A percentile compares a stretch with the other conserved stretches of the same genome.
phyloP scores from a whole-genome alignment of 2,113 vertebrate species.

The Apus apus region DNA sequence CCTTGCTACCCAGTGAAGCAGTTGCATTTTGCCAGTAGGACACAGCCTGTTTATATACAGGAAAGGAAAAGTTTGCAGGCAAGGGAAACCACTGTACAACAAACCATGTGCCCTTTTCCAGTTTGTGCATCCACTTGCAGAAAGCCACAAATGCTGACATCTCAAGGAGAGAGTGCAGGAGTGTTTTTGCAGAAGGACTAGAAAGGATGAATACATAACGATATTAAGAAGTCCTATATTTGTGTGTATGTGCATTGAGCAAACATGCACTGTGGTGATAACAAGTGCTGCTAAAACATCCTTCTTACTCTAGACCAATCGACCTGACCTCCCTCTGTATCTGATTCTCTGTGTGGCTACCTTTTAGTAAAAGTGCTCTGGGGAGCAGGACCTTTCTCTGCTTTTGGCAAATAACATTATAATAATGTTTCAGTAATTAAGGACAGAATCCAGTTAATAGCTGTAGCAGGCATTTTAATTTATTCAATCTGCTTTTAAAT shows the following conservation, averaged over 20 bases:
- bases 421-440: slow-evolving; percentile 21
- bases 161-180: not conserved
- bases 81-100: not conserved
- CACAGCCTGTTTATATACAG: not conserved
- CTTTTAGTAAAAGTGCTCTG: not conserved
- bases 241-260: not conserved
- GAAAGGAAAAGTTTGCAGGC: not conserved
- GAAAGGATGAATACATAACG: not conserved
- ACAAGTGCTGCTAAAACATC: not conserved
- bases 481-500: slow-evolving; percentile 15
- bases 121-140: not conserved
- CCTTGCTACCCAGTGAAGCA: not conserved
- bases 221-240: not conserved
- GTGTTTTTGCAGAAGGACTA: not conserved
- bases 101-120: not conserved
- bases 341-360: not conserved
- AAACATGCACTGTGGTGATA: not conserved
- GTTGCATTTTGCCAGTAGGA: not conserved
- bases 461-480: slow-evolving; percentile 1
- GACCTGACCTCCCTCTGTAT: not conserved
- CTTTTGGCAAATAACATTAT: not conserved
- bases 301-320: not conserved
- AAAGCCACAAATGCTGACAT: not conserved
- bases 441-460: not conserved
- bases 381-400: not conserved